Percentiles rank a stretch among this genome's conserved stretches.
Conservation (phyloP, 1,140 invertebrate species). For the Dinothrombium tinctorium region DNA sequence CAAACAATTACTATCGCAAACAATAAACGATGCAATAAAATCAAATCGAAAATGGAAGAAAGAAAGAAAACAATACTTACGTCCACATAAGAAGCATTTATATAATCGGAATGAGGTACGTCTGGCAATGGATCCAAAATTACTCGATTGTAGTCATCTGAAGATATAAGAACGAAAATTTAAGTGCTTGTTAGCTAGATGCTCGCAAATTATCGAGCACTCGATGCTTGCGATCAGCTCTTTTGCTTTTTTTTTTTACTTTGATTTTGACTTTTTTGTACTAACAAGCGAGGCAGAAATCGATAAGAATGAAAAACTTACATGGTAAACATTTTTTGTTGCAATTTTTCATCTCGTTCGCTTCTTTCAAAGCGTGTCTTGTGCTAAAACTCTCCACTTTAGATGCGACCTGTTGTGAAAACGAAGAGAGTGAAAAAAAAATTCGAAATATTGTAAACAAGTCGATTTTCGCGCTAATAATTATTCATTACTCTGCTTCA, state of each 20-base stretch:
- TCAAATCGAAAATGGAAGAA: no score
- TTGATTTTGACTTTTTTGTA: no score
- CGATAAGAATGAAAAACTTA: constrained; percentile 7
- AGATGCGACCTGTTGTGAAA: constrained; percentile 6
- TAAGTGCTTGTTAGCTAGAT: no score
- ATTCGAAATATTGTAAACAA: no score
- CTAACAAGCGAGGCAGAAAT: no score
- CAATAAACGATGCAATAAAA: no score
- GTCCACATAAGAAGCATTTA: constrained; percentile 90
- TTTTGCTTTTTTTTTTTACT: no score
- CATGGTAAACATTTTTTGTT: constrained; percentile 16
- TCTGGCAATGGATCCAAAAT: constrained; percentile 46
- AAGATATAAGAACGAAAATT: constrained; percentile 12
- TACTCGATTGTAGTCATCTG: constrained; percentile 89
- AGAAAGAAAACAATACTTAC: constrained; percentile 45
- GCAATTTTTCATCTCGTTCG: constrained; percentile 17
- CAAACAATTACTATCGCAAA: no score
- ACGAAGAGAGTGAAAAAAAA: not conserved
- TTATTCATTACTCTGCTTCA: no score
- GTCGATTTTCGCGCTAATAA: no score
- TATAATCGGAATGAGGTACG: constrained; percentile 63
- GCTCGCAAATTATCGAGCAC: no score
- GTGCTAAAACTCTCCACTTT: constrained; percentile 13
- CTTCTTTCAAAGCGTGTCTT: constrained; percentile 15
- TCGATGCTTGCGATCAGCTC: no score